A percentile compares a stretch with the other conserved stretches of the same genome.
phyloP scores from a whole-genome alignment of 53 echinoderm and acorn worm genomes.

The Pentamera pediparva region DNA sequence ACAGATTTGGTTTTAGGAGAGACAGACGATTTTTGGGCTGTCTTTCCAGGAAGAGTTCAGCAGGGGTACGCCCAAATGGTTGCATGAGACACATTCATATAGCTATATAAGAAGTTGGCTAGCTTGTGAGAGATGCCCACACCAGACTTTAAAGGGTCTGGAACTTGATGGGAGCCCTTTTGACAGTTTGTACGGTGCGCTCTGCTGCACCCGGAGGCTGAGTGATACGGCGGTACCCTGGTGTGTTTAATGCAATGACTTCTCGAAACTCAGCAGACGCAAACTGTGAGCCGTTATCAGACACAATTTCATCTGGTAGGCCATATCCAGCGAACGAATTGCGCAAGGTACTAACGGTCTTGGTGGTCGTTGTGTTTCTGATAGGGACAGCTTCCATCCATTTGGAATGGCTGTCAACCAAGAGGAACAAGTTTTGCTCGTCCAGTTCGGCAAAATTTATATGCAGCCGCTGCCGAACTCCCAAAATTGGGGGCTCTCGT shows the following conservation, averaged over 20 bases:
- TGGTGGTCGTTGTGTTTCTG: not conserved
- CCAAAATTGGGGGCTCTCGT: not conserved
- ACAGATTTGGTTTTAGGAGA: conserved; percentile 49
- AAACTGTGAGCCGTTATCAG: conserved; percentile 56
- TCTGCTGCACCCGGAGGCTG: conserved; percentile 32
- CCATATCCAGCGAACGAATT: conserved; percentile 54
- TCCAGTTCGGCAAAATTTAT: conserved; percentile 39
- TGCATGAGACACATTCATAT: too few species aligned
- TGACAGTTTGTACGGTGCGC: conserved; percentile 42
- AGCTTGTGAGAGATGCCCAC: conserved; percentile 20
- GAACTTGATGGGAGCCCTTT: conserved; percentile 36
- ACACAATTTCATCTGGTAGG: conserved; percentile 51
- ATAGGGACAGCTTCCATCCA: conserved; percentile 33
- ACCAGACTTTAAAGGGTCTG: not conserved
- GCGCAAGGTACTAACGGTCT: conserved; percentile 34
- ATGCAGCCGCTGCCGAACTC: conserved; percentile 40
- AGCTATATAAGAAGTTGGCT: conserved; percentile 42
- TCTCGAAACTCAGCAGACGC: conserved; percentile 34
- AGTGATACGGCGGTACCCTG: conserved; percentile 23
- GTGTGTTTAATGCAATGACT: conserved; percentile 45
- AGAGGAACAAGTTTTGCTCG: not conserved
- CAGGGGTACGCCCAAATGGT: conserved; percentile 48
- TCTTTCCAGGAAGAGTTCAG: conserved; percentile 53
- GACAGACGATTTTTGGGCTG: conserved; percentile 51
- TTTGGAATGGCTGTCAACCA: conserved; percentile 33